Evolutionary conservation across 2,113 vertebrate species (phyloP), one percentile per base, ranked within the genome.

Genomic region (Lagopus muta): DNA sequence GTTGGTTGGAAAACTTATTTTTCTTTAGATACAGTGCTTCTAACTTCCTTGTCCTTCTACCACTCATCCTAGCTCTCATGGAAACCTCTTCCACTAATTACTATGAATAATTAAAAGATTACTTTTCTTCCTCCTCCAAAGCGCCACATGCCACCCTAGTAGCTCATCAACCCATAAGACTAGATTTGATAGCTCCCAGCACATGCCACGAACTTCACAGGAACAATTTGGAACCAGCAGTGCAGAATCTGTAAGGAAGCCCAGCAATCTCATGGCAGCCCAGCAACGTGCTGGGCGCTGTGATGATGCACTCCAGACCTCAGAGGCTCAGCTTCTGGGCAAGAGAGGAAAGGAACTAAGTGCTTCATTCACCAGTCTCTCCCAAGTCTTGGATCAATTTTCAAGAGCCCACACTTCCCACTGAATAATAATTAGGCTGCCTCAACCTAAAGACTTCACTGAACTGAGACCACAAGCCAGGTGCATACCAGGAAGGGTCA

Each of bases 51-150:
- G 61, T 34, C 65, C 69, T 71, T 38, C 64, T 88, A 42, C 15
- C 36, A 32, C 9, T 57, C 64, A 64, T 62, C 55, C 34, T 30
- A 85, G 34, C n/a, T 71, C 62, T 76, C 42, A 20, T 40, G 34
- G 38, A 24, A 95, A 89, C 89, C 83, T 50, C 34, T 90, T 85
- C 81, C 89, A 36, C 75, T 95, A 96, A 95, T 90, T 86, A 86
- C 76, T 52, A 81, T 43, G 52, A 94, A 94, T 94, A 93, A 94
- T 92, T 88, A 94, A 71, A 80, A 93, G 91, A 94, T 94, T 93
- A 94, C 62, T 48, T 65, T 84, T 70, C 11, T 8, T 22, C 28
- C 24, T n/a, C 36, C 7, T 15, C 6, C 42, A 32, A 79, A 69
- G 76, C 3, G 1, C 93, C 89, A 93, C 88, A 92, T 91, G 93